Evolutionary conservation across 2,888 invertebrate species (phyloP), one percentile per base, ranked within the genome.

Genomic region (Sturmia bella): DNA sequence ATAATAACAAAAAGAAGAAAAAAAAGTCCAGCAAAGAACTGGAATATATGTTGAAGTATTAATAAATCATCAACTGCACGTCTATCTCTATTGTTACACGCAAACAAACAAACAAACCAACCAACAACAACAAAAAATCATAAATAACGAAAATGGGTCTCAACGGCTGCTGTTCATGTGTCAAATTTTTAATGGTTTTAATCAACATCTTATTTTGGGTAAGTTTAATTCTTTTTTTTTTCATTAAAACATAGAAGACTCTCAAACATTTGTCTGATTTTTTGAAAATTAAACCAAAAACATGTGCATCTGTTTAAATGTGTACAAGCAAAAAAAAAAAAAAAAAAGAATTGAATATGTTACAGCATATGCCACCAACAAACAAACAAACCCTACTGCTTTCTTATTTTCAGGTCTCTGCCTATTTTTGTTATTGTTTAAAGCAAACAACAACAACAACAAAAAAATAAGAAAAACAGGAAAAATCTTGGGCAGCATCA

Each of bases 151-250:
- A 89, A 85, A 90, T 90, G 90, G 90, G 90, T 84, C 87, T 90
- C 56, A 89, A 88, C 85, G 90, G 90, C 80, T 90, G 90, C 86
- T 90, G 90, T 87, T 88, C 89, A 73, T 89, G 90, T 86, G 89
- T 90, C 43, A 90, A 90, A 87, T 90, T 89, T 85, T 86, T 90
- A 83, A 89, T 90, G 89, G 89, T 90, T 84, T 87, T 90, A 84
- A 88, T 90, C 85, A 90, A 90, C 86, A 86, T 90, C 81, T 86
- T 89, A 84, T 90, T 90, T 87, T 90, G 87, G 90, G 90, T 90
- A 89, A 86, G 89, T 89, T 85, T 77, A 11, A 59, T 5, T 7
- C 24, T 52, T 45, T 3, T 11, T 2, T 11, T 11, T 19, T 17
- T 13, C 21, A 2, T 0, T n/a, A 63, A 32, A 19, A 19, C 19